A percentile compares a stretch with the other conserved stretches of the same genome.
These are phyloP conservation scores for Goniozus legneri DNA, from an alignment of 1,140 invertebrate genomes.

Conservation along the genomic window DNA sequence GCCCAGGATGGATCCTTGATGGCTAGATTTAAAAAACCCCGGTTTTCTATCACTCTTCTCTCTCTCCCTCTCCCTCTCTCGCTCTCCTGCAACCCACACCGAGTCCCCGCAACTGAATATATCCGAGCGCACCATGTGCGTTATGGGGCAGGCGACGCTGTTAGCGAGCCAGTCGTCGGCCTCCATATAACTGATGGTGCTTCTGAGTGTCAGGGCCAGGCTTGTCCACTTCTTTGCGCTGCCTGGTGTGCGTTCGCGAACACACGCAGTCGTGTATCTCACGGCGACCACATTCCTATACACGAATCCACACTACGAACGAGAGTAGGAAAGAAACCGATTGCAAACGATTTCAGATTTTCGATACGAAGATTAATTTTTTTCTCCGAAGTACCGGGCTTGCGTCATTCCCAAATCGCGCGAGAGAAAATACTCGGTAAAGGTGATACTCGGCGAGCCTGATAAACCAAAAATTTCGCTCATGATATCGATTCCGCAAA, in stretches of 20 bases:
- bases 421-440: no score
- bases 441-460: no score
- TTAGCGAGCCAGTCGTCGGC: constrained; percentile 28
- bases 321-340: no score
- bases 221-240: constrained; percentile 47
- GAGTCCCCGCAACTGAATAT: background rate
- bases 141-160: no score
- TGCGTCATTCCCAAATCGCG: no score
- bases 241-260: constrained; percentile 11
- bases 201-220: constrained; percentile 48
- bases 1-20: constrained; percentile 41
- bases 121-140: background rate
- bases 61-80: constrained; percentile 9
- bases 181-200: constrained; percentile 49
- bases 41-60: constrained; percentile 9
- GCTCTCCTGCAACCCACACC: constrained; percentile 2
- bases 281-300: no score
- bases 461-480: no score
- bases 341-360: no score
- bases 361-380: no score
- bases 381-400: no score
- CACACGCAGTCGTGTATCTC: background rate
- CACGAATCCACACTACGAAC: no score
- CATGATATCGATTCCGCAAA: no score
- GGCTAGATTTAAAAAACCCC: constrained; percentile 34